These are phyloP conservation scores for Pteronura brasiliensis DNA, from an alignment of 2,113 vertebrate genomes.

Conservation along the genomic window DNA sequence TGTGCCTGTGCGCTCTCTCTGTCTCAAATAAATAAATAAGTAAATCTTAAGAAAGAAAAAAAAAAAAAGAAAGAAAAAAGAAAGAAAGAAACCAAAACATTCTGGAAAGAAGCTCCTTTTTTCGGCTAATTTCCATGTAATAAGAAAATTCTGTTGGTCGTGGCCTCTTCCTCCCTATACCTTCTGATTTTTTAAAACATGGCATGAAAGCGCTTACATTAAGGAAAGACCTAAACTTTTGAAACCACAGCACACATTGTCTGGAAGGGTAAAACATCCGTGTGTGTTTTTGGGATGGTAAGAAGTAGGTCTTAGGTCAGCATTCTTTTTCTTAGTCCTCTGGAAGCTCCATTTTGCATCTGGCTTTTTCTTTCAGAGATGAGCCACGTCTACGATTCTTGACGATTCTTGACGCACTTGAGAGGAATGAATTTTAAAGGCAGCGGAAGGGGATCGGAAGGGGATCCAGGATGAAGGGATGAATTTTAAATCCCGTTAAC, in stretches of 20 bases:
- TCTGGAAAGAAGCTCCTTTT: background rate
- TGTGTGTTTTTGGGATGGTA: background rate
- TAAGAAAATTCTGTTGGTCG: background rate
- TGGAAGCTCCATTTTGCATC: background rate
- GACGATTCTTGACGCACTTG: background rate
- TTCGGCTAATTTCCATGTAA: background rate
- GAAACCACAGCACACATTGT: background rate
- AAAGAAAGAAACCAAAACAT: background rate
- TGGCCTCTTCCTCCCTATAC: background rate
- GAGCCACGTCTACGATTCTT: background rate
- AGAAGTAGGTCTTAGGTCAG: background rate
- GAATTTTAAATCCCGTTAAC: slow-evolving; percentile 19
- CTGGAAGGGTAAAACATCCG: background rate
- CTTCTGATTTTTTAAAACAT: background rate
- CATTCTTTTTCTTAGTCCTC: background rate
- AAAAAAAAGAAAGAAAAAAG: background rate
- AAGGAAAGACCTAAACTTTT: background rate
- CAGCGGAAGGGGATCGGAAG: background rate
- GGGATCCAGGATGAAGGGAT: background rate
- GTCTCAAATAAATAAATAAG: background rate
- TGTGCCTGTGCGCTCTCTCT: too few species aligned
- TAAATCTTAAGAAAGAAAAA: background rate
- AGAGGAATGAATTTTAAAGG: slow-evolving; percentile 50
- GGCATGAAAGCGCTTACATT: background rate
- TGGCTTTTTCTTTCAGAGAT: background rate